These are phyloP conservation scores for Idaea dimidiata DNA, from an alignment of 2,888 invertebrate genomes.

Conservation along the genomic window DNA sequence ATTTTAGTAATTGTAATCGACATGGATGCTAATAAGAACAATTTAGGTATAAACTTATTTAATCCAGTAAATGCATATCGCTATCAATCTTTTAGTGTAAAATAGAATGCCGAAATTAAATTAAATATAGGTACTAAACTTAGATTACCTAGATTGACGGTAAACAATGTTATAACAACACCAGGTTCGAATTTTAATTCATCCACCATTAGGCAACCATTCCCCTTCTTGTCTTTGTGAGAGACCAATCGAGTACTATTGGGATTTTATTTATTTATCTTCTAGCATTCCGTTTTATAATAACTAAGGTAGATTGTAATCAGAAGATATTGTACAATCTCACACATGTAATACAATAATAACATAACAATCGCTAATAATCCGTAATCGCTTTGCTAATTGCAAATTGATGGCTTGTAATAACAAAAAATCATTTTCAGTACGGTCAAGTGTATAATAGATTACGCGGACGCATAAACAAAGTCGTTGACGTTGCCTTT, in stretches of 20 bases:
- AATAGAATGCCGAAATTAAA: too few relatives aligned
- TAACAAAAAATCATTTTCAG: constrained; percentile 13
- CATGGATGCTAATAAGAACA: too few relatives aligned
- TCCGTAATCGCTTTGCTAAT: constrained; percentile 11
- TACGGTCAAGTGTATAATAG: constrained; percentile 9
- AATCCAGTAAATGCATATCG: too few relatives aligned
- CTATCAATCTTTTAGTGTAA: too few relatives aligned
- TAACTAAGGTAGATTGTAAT: not conserved
- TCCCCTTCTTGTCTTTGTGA: too few relatives aligned
- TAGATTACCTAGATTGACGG: too few relatives aligned
- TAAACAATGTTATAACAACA: too few relatives aligned
- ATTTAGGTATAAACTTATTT: too few relatives aligned
- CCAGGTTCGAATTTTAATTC: too few relatives aligned
- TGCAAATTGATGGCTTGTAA: constrained; percentile 18
- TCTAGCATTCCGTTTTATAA: not conserved
- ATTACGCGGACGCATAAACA: constrained; percentile 7
- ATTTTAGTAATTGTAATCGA: not conserved
- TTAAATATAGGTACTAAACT: too few relatives aligned
- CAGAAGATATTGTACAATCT: not conserved
- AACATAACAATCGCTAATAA: constrained; percentile 9
- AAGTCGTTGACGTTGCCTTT: constrained; percentile 21
- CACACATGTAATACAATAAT: not conserved
- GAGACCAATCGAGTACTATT: too few relatives aligned
- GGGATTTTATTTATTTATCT: not conserved
- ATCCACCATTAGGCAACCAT: too few relatives aligned